These are phyloP conservation scores for Sminthurides aquaticus DNA, from an alignment of 2,888 invertebrate species.

Conservation along the genomic window DNA sequence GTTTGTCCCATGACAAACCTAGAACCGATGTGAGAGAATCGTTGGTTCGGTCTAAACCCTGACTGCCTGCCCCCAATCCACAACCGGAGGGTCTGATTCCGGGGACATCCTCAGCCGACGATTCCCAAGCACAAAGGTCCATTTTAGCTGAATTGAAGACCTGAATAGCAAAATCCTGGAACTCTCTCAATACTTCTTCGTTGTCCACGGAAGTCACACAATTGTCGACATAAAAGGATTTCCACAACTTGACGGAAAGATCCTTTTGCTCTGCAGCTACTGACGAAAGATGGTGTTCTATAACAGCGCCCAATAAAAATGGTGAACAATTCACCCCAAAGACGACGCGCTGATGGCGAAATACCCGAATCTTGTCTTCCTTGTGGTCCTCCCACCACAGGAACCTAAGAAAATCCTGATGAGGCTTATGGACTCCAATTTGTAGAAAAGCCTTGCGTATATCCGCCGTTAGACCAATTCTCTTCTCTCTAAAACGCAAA, in stretches of 20 bases:
- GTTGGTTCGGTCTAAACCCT: too few species aligned
- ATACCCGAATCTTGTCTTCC: slow-evolving; percentile 19
- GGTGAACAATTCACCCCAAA: background rate
- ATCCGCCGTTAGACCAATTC: slow-evolving; percentile 1
- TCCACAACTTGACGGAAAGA: background rate
- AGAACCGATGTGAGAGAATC: background rate
- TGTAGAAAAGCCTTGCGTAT: slow-evolving; percentile 7
- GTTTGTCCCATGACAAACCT: background rate
- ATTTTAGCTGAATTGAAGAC: background rate
- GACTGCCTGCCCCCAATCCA: background rate
- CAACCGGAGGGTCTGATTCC: background rate
- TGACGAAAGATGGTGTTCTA: background rate
- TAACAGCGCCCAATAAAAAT: background rate
- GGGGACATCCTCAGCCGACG: background rate
- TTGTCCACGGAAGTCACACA: background rate
- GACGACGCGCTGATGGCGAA: slow-evolving; percentile 38
- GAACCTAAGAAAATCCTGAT: background rate
- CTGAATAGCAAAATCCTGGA: background rate
- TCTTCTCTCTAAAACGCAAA: slow-evolving; percentile 1
- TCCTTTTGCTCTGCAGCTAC: background rate
- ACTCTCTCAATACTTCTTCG: background rate
- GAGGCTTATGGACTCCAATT: background rate
- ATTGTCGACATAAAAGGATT: slow-evolving; percentile 4
- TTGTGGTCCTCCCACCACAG: slow-evolving; percentile 4
- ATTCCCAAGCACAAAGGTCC: background rate